Evolutionary conservation across 2,113 vertebrate species (phyloP).

Genomic region (Genyomyrus donnyi): DNA sequence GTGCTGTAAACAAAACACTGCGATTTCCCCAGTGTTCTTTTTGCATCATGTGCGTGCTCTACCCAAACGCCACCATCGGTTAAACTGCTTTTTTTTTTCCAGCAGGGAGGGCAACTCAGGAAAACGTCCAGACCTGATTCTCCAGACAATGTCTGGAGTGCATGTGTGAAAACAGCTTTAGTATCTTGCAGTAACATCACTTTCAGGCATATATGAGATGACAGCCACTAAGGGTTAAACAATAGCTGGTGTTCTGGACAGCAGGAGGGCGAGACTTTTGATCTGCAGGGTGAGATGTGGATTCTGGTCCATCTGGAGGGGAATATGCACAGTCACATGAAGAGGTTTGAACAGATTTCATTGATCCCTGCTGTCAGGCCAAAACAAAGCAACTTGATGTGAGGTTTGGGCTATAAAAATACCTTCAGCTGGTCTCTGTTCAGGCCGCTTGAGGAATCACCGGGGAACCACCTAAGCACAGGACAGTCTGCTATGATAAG

Average conservation of each 20-base stretch:
- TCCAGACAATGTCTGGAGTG: neutral
- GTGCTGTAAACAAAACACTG: neutral
- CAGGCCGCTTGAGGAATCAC: neutral
- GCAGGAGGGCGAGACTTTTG: neutral
- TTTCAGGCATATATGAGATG: neutral
- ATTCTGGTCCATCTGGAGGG: neutral
- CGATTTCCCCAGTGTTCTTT: neutral
- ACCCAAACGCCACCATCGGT: neutral
- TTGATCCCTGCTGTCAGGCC: neutral
- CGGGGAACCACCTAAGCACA: neutral
- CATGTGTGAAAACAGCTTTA: neutral
- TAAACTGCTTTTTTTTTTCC: neutral
- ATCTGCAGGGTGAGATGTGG: neutral
- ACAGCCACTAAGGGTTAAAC: neutral
- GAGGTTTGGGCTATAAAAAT: neutral
- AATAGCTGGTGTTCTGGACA: neutral
- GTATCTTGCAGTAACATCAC: neutral
- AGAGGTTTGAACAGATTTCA: conserved; percentile 3
- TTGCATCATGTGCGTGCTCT: neutral
- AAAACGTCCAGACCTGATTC: neutral
- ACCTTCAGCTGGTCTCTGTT: neutral
- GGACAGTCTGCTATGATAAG: neutral
- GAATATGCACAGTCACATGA: neutral
- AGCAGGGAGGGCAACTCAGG: neutral
- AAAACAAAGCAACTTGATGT: neutral